A percentile compares a stretch with the other conserved stretches of the same genome.
These are phyloP conservation scores for Fundulus diaphanus DNA, from an alignment of 2,797 vertebrate genomes.

Conservation along the genomic window DNA sequence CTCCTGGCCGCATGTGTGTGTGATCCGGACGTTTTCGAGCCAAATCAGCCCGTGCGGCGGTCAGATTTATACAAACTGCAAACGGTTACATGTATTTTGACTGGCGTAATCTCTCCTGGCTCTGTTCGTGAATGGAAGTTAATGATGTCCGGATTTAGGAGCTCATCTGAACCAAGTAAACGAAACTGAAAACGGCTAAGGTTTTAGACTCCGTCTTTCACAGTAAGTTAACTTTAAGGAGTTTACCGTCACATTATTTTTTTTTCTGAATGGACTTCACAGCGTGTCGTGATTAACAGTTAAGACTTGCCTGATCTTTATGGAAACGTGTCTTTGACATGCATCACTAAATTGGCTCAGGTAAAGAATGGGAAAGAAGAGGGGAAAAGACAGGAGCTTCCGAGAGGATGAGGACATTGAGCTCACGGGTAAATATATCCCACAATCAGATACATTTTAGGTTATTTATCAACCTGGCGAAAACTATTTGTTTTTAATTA, in stretches of 20 bases:
- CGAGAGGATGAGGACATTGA: slow-evolving; percentile 79
- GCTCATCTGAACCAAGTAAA: slow-evolving; percentile 20
- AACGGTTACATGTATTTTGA: background rate
- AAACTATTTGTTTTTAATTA: background rate
- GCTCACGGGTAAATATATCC: slow-evolving; percentile 76
- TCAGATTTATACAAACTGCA: background rate
- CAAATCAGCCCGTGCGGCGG: slow-evolving; percentile 10
- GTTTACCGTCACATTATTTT: background rate
- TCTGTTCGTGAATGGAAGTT: background rate
- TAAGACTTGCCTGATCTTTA: background rate
- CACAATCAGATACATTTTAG: background rate
- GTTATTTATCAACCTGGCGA: background rate
- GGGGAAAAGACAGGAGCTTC: slow-evolving; percentile 81
- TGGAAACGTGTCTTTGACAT: background rate
- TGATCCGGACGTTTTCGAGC: slow-evolving; percentile 30
- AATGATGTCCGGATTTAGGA: slow-evolving; percentile 16
- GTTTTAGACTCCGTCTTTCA: slow-evolving; percentile 17
- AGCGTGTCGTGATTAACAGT: background rate
- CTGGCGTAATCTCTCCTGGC: too few species aligned
- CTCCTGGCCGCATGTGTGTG: slow-evolving; percentile 59
- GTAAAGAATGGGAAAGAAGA: slow-evolving; percentile 90
- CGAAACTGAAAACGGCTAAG: slow-evolving; percentile 38
- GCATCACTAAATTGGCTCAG: slow-evolving; percentile 17
- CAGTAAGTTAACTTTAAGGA: slow-evolving; percentile 53
- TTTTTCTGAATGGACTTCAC: background rate